Conservation (phyloP, 2,113 vertebrate species). For the Cyprinodon tularosa region DNA sequence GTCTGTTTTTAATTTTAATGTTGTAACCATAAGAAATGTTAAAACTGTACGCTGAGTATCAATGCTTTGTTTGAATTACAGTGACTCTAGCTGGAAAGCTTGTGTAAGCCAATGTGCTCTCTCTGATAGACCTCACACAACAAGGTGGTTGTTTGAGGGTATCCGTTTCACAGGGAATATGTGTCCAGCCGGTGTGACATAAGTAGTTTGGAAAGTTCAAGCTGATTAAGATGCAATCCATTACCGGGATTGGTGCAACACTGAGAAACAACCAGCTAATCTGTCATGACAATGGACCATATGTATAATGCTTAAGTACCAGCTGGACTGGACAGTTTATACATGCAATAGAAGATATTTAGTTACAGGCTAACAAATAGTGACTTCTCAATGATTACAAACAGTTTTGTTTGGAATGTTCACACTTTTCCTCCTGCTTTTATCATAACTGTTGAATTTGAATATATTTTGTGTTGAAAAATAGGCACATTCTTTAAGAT, state of each 20-base stretch:
- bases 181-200: constrained; percentile 36
- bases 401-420: neutral
- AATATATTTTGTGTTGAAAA: neutral
- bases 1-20: neutral
- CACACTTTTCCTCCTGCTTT: neutral
- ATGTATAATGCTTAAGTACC: constrained; percentile 49
- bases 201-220: constrained; percentile 62
- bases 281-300: constrained; percentile 55
- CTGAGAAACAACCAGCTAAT: constrained; percentile 52
- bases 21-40: neutral
- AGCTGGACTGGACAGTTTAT: constrained; percentile 36
- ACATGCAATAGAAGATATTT: neutral
- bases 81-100: neutral
- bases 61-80: neutral
- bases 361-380: neutral
- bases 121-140: constrained; percentile 8
- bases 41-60: neutral
- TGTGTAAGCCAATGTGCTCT: constrained; percentile 2
- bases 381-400: neutral
- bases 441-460: neutral
- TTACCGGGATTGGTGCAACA: constrained; percentile 66
- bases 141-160: constrained; percentile 29
- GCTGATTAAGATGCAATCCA: constrained; percentile 66
- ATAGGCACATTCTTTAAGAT: neutral
- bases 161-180: constrained; percentile 45